Evolutionary conservation across 2,888 invertebrate genomes (phyloP), one percentile per base, ranked within the genome.

Genomic region (Dilophus febrilis): DNA sequence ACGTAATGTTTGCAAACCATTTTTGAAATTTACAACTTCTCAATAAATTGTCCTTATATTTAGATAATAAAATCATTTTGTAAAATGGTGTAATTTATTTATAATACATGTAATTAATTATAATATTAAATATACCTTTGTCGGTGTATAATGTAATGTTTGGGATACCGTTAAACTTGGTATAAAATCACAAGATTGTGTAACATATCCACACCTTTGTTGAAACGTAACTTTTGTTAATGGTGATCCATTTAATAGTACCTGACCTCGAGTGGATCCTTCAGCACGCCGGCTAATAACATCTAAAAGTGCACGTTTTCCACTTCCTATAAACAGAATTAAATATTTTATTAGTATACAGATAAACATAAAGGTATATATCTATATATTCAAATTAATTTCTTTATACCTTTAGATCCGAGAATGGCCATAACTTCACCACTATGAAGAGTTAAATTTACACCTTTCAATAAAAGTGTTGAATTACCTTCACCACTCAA

Each of bases 401-500:
- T n/a, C 13, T 11, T 35, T 47, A 46, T 55, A 77, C 90, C 91
- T 69, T 90, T 90, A 0, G 91, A 90, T 10, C 94, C 94, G 31
- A 92, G 65, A 42, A 94, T 78, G 27, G 92, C 92, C 53, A 92
- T 77, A 39, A 94, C 85, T 61, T 94, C 92, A 5, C 92, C 92
- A 37, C 88, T 86, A 54, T 85, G 82, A 0, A 92, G 86, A 45
- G 81, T 81, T 51, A 92, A 74, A 16, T 86, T 87, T 6, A 94
- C 87, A 65, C 92, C 91, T 61, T 92, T 87, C 12, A 94, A 70
- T 40, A 94, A 88, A 27, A 90, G 72, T 1, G 85, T 86, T 2
- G 81, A 82, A 53, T 82, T 81, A 40, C 83, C 76, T 19, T 74
- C 79, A 1, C 85, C 85, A 33, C 81, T 75, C 43, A 62, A 68